Evolutionary conservation across 2,113 vertebrate genomes (phyloP).

Genomic region (Mustela nigripes): DNA sequence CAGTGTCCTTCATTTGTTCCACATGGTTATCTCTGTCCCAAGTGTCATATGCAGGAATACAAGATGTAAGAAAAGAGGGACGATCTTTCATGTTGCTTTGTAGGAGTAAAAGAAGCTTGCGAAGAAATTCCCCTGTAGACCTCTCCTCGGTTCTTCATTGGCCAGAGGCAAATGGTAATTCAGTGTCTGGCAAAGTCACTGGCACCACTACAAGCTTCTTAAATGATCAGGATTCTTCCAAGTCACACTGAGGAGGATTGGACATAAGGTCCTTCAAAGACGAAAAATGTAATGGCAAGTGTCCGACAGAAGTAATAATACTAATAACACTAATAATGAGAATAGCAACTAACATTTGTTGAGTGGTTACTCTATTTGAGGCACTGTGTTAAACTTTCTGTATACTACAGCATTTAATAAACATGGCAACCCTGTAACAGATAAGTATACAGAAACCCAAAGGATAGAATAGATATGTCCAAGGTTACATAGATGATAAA

Average conservation of each 20-base stretch:
- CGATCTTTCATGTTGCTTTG: background rate
- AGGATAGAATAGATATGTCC: background rate
- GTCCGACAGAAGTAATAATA: background rate
- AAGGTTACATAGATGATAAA: background rate
- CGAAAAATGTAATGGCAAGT: background rate
- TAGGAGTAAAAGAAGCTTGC: background rate
- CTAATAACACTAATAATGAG: background rate
- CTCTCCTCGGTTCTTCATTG: background rate
- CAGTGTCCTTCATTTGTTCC: background rate
- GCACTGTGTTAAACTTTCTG: background rate
- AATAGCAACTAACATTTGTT: background rate
- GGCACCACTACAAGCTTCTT: background rate
- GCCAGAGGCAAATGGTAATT: background rate
- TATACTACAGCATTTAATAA: background rate
- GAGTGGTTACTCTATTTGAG: background rate
- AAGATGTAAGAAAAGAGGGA: background rate
- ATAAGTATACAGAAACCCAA: background rate
- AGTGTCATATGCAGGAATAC: background rate
- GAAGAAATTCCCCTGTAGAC: background rate
- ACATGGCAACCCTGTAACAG: background rate
- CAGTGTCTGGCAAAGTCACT: background rate
- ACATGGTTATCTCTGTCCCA: background rate
- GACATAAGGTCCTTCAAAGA: background rate
- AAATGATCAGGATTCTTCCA: background rate
- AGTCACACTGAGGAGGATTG: background rate